These are phyloP conservation scores for Opisthograptis luteolata DNA, from an alignment of 2,888 invertebrate species.

Conservation along the genomic window DNA sequence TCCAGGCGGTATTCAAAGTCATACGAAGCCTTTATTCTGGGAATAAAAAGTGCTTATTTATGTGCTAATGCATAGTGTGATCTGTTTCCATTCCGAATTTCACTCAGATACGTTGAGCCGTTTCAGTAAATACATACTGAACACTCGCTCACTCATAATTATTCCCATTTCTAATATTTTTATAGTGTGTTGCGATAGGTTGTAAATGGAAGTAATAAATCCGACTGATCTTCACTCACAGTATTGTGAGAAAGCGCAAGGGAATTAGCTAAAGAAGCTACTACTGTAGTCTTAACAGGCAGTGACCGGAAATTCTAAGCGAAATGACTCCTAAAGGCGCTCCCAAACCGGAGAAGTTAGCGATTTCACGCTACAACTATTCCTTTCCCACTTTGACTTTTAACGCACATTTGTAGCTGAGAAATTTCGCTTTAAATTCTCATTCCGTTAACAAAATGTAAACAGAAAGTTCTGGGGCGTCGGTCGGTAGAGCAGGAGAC, in stretches of 20 bases:
- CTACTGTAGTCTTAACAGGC: constrained; percentile 1
- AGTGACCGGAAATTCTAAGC: constrained; percentile 17
- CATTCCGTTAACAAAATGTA: constrained; percentile 78
- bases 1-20: too few relatives aligned
- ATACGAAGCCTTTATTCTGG: too few relatives aligned
- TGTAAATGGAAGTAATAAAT: too few relatives aligned
- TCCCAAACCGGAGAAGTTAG: constrained; percentile 25
- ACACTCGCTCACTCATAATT: too few relatives aligned
- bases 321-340: constrained; percentile 7
- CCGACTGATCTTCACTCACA: background rate
- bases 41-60: too few relatives aligned
- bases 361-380: constrained; percentile 63
- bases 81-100: too few relatives aligned
- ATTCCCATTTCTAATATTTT: too few relatives aligned
- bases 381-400: constrained; percentile 54
- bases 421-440: constrained; percentile 76
- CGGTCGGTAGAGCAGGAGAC: constrained; percentile 48
- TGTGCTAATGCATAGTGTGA: too few relatives aligned
- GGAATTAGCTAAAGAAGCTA: constrained; percentile 6
- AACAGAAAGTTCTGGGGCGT: constrained; percentile 66
- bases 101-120: too few relatives aligned
- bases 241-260: background rate
- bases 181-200: too few relatives aligned
- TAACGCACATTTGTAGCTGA: constrained; percentile 70
- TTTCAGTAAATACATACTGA: too few relatives aligned